These are phyloP conservation scores for Hydrolagus affinis DNA, from an alignment of 2,113 vertebrate species.

Conservation along the genomic window DNA sequence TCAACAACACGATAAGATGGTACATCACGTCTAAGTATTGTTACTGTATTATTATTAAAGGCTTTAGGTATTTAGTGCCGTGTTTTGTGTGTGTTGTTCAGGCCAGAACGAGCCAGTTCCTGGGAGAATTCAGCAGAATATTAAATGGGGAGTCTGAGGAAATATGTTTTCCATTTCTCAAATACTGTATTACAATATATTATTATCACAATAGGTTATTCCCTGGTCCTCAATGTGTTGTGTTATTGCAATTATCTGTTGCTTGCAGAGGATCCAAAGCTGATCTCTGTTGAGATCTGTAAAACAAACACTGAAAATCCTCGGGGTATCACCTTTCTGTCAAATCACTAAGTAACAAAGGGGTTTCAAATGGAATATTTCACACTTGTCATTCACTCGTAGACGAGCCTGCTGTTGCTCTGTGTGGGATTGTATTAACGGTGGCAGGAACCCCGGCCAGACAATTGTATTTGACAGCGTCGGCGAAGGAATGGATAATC, in stretches of 20 bases:
- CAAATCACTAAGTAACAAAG: not conserved
- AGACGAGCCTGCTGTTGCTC: not conserved
- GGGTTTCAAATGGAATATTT: not conserved
- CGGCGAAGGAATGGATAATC: not conserved
- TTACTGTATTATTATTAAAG: too few species aligned
- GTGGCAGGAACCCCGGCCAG: not conserved
- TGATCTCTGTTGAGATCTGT: constrained; percentile 5
- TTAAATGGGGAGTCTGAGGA: not conserved
- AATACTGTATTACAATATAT: too few species aligned
- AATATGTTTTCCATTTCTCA: not conserved
- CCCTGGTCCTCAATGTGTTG: not conserved
- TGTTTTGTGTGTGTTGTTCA: too few species aligned
- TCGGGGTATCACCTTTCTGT: not conserved
- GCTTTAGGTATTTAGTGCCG: too few species aligned
- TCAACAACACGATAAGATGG: too few species aligned
- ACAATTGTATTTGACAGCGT: not conserved
- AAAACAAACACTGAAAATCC: not conserved
- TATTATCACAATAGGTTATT: too few species aligned
- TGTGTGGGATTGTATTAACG: not conserved
- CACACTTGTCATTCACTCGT: not conserved
- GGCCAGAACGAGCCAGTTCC: not conserved
- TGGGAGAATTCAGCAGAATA: not conserved
- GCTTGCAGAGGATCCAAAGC: not conserved
- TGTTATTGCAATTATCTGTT: not conserved
- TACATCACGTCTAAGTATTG: too few species aligned